Conservation (phyloP, 2,797 vertebrate species). For the Enteromius fasciolatus region DNA sequence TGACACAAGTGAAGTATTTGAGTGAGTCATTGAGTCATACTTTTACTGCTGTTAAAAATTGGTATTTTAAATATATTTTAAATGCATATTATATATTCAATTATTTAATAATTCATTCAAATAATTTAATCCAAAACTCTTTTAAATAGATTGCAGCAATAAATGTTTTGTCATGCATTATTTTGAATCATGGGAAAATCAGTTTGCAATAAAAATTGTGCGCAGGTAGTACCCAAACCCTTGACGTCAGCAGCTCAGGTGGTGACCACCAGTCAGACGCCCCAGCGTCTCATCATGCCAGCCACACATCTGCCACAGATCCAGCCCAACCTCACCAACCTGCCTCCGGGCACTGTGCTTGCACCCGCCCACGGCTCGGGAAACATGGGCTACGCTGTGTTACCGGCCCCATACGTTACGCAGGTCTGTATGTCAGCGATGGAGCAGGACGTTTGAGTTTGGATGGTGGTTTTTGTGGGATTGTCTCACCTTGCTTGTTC, state of each 20-base stretch:
- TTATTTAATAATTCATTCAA: not conserved
- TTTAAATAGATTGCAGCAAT: not conserved
- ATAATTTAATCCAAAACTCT: not conserved
- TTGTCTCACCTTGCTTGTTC: not conserved
- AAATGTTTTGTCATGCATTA: not conserved
- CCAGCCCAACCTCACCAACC: constrained; percentile 95
- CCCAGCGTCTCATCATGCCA: constrained; percentile 97
- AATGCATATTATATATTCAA: not conserved
- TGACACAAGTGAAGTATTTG: not conserved
- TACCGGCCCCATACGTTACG: constrained; percentile 96
- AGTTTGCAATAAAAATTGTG: not conserved
- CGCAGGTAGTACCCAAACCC: constrained; percentile 90
- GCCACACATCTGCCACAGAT: constrained; percentile 94
- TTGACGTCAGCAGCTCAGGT: constrained; percentile 86
- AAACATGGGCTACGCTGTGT: constrained; percentile 92
- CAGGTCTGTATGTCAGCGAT: constrained; percentile 80
- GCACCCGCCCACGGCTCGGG: constrained; percentile 89
- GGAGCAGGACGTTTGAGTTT: not conserved
- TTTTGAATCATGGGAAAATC: not conserved
- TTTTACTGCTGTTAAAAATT: not conserved
- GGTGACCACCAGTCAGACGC: constrained; percentile 88
- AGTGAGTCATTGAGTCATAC: not conserved
- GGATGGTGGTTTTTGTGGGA: not conserved
- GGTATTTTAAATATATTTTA: not conserved
- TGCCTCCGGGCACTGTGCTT: constrained; percentile 92